Conservation (phyloP, 2,888 invertebrate species). For the Danaus chrysippus region DNA sequence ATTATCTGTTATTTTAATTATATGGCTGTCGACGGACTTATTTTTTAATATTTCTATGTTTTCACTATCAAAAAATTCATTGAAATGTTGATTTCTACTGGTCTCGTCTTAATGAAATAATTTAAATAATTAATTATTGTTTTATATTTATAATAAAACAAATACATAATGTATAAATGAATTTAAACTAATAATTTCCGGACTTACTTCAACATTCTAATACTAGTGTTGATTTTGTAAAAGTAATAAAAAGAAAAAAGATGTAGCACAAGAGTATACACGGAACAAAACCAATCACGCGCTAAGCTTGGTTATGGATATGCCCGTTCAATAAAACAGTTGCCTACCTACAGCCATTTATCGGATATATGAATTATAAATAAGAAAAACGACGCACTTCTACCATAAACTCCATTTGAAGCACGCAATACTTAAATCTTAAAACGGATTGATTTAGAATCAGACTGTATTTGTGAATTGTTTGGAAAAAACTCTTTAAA, state of each 20-base stretch:
- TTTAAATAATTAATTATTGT: constrained; percentile 30
- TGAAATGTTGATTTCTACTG: constrained; percentile 31
- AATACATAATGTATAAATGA: background rate
- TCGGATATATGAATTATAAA: constrained; percentile 28
- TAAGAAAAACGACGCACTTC: constrained; percentile 20
- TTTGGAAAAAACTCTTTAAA: background rate
- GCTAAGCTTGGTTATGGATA: constrained; percentile 13
- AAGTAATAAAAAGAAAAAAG: background rate
- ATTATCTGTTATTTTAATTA: constrained; percentile 17
- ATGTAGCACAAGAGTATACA: background rate
- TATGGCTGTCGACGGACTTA: constrained; percentile 16
- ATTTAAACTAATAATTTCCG: no score
- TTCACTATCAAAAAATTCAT: constrained; percentile 24
- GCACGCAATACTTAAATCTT: constrained; percentile 22
- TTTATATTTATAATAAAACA: background rate
- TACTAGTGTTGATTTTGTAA: background rate
- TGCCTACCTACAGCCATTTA: constrained; percentile 14
- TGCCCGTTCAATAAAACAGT: constrained; percentile 19
- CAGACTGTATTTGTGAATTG: background rate
- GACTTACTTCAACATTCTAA: background rate
- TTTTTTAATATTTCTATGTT: constrained; percentile 19
- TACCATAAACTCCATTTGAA: constrained; percentile 20
- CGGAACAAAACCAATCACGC: constrained; percentile 7
- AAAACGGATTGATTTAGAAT: constrained; percentile 8
- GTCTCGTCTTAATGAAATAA: constrained; percentile 28